These are phyloP conservation scores for Syngnathus rostellatus DNA, from an alignment of 2,797 vertebrate species.

Conservation along the genomic window DNA sequence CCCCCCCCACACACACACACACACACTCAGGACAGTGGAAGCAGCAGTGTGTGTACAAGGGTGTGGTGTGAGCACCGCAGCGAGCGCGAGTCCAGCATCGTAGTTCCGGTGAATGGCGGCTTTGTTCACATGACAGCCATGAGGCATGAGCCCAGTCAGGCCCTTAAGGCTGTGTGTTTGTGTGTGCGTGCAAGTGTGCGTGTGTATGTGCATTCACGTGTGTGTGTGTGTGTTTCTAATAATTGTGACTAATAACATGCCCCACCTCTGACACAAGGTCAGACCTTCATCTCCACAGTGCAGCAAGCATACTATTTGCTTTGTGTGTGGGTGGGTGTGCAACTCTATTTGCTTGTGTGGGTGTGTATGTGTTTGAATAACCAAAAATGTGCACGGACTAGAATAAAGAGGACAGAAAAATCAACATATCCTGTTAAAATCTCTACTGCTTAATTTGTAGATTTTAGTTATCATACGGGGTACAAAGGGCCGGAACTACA, in stretches of 20 bases:
- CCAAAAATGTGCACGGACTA: slow-evolving; percentile 47
- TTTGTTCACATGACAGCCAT: slow-evolving; percentile 74
- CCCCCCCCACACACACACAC: slow-evolving; percentile 15
- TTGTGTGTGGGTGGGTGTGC: slow-evolving; percentile 23
- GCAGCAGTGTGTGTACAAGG: slow-evolving; percentile 41
- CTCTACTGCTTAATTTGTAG: slow-evolving; percentile 58
- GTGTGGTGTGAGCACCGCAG: slow-evolving; percentile 64
- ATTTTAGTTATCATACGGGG: slow-evolving; percentile 31
- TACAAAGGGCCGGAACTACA: slow-evolving; percentile 30
- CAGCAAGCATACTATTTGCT: slow-evolving; percentile 51
- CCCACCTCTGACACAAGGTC: slow-evolving; percentile 70
- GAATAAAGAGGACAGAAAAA: slow-evolving; percentile 50
- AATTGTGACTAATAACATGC: slow-evolving; percentile 70
- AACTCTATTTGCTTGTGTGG: slow-evolving; percentile 39
- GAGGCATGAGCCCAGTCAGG: slow-evolving; percentile 68
- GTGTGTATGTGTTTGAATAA: slow-evolving; percentile 59
- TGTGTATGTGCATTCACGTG: slow-evolving; percentile 17
- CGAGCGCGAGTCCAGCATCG: slow-evolving; percentile 54
- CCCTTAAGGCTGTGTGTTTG: slow-evolving; percentile 60
- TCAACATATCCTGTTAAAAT: slow-evolving; percentile 53
- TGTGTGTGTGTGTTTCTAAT: slow-evolving; percentile 44
- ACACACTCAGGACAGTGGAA: slow-evolving; percentile 32
- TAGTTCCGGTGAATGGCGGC: slow-evolving; percentile 72
- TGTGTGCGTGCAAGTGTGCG: slow-evolving; percentile 33
- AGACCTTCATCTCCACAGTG: slow-evolving; percentile 43